Base-by-base conservation (phyloP, 2,888 invertebrate species). In the Magallana nippona region DNA sequence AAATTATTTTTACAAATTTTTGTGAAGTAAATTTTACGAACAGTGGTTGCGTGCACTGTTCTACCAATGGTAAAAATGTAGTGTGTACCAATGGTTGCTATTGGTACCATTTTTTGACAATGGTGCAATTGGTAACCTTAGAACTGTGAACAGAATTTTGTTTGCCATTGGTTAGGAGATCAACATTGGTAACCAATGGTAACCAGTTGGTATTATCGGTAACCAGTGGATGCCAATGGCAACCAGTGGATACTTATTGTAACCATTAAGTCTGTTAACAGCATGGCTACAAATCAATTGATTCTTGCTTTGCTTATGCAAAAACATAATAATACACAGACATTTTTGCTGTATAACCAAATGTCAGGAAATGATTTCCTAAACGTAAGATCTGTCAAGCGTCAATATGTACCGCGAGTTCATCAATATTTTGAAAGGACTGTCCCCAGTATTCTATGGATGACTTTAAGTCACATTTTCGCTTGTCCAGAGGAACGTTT, bases 151-250 rank as follows among this genome's bases (percentile, higher is more conserved):
- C 60, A n/a, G 60, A 3, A 10, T 60, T 60, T 60, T 60, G 60
- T 17, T 60, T 10, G 60, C 60, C 60, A 60, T 13, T 10, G 60
- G n/a, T 60, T 60, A 60, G 60, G 60, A 60, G 17, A 60, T 60
- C n/a, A 60, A 13, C 60, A 60, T 17, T 60, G 60, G 15, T 60
- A n/a, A n/a, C n/a, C n/a, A n/a, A n/a, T n/a, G n/a, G n/a, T n/a
- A 17, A 60, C 60, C 60, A 60, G 15, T 15, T n/a, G n/a, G n/a
- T n/a, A n/a, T n/a, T n/a, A n/a, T n/a, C n/a, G 60, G 60, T n/a
- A n/a, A n/a, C n/a, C n/a, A 60, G n/a, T 60, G 60, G 60, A 60
- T 60, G 60, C n/a, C 60, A 60, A 17, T 60, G 60, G 17, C 60
- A 60, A 60, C 60, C 60, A 60, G 60, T 60, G 60, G n/a, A 15